phyloP scores from a whole-genome alignment of 2,797 vertebrate genomes.

The Anguilla pacifica region DNA sequence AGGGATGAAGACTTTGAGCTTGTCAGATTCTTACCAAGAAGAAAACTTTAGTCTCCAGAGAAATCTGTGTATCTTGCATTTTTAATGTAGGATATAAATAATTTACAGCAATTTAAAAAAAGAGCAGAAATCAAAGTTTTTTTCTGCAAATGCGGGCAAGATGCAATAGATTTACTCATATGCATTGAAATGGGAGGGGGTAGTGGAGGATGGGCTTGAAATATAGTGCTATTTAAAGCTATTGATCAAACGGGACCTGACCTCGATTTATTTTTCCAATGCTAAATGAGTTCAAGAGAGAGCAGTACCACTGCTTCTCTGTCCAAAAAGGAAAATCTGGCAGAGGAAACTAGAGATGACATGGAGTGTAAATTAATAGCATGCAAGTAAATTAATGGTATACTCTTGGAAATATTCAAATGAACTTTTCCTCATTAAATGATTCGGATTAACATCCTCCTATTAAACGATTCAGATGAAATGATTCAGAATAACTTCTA shows the following conservation, averaged over 20 bases:
- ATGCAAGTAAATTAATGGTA: not conserved
- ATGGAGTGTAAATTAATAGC: not conserved
- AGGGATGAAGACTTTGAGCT: slow-evolving; percentile 26
- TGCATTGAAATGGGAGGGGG: slow-evolving; percentile 32
- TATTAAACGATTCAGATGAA: not conserved
- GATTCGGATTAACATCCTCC: not conserved
- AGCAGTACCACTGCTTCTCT: not conserved
- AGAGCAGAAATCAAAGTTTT: slow-evolving; percentile 41
- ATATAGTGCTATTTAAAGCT: slow-evolving; percentile 56
- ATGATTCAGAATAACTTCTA: not conserved
- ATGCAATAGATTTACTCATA: slow-evolving; percentile 41
- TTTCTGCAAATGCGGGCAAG: slow-evolving; percentile 39
- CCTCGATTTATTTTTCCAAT: slow-evolving; percentile 48
- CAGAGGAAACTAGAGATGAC: not conserved
- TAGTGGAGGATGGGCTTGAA: slow-evolving; percentile 39
- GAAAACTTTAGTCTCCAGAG: slow-evolving; percentile 45
- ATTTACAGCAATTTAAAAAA: slow-evolving; percentile 50
- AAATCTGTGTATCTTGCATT: slow-evolving; percentile 46
- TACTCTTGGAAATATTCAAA: not conserved
- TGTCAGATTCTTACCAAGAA: slow-evolving; percentile 47
- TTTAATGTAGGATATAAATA: slow-evolving; percentile 60
- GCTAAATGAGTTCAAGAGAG: slow-evolving; percentile 38
- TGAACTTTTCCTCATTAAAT: not conserved
- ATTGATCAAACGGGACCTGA: slow-evolving; percentile 57
- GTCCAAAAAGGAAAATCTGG: not conserved